Evolutionary conservation across 2,797 vertebrate species (phyloP).

Genomic region (Myotis planiceps): DNA sequence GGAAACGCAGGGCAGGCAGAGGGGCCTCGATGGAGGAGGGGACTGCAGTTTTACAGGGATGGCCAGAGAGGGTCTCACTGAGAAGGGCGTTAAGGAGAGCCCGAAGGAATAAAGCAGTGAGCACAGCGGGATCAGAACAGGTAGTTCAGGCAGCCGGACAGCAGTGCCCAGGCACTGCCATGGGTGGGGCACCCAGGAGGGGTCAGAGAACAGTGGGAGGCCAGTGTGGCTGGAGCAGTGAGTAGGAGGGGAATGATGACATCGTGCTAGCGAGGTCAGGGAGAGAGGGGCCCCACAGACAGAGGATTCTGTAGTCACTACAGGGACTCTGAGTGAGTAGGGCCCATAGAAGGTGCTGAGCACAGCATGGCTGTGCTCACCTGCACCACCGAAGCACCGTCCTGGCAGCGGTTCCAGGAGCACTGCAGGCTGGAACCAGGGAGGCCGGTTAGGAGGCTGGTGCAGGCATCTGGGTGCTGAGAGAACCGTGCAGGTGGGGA

Average conservation of each 20-base stretch:
- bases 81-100: background rate
- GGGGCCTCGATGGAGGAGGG: too few relatives aligned
- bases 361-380: background rate
- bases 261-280: accelerated
- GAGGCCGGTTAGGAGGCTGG: too few relatives aligned
- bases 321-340: background rate
- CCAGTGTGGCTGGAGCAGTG: background rate
- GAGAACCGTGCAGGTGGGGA: background rate
- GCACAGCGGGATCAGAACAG: background rate
- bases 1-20: background rate
- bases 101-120: background rate
- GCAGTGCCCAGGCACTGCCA: background rate
- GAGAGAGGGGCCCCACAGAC: background rate
- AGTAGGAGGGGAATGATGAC: background rate
- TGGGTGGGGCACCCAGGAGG: accelerated
- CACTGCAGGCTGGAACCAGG: background rate
- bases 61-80: background rate
- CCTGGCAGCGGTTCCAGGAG: background rate
- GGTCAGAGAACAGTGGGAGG: background rate
- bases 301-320: background rate
- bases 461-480: too few relatives aligned
- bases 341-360: background rate
- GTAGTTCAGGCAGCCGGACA: background rate
- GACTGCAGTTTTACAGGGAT: background rate
- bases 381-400: background rate